These are phyloP conservation scores for Drosophila ohnishii DNA, from an alignment of 1,140 invertebrate genomes.

Conservation along the genomic window DNA sequence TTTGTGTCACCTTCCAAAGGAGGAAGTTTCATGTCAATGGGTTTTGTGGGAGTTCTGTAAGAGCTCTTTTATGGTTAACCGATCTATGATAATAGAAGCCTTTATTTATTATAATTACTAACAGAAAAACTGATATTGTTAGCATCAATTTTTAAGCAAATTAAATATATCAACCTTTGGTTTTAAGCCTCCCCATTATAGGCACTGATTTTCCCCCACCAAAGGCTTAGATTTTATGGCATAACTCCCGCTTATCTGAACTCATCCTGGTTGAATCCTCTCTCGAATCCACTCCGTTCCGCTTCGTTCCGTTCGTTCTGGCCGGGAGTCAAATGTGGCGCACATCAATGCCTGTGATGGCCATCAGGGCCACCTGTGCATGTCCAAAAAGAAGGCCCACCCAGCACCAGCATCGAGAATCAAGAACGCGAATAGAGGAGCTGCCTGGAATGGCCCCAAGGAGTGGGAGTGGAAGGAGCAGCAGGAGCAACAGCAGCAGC, in stretches of 20 bases:
- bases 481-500: neutral
- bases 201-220: constrained; percentile 8
- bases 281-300: constrained; percentile 1
- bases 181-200: neutral
- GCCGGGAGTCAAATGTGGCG: constrained; percentile 59
- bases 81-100: neutral
- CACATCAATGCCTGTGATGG: constrained; percentile 48
- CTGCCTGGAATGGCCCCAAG: constrained; percentile 34
- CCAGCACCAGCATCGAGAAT: constrained; percentile 10
- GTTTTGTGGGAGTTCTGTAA: neutral
- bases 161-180: neutral
- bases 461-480: neutral
- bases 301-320: constrained; percentile 19
- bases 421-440: constrained; percentile 18
- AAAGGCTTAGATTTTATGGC: constrained; percentile 3
- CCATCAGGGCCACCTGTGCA: constrained; percentile 73
- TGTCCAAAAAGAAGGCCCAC: constrained; percentile 30
- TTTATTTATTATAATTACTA: neutral
- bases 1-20: constrained; percentile 3
- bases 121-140: neutral
- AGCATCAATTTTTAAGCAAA: too few species aligned
- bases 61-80: neutral
- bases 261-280: constrained; percentile 4
- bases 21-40: constrained; percentile 5
- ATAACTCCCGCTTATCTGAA: constrained; percentile 13